A percentile compares a stretch with the other conserved stretches of the same genome.
Evolutionary conservation across 2,888 invertebrate species (phyloP).

Genomic region (Hofmannophila pseudospretella): DNA sequence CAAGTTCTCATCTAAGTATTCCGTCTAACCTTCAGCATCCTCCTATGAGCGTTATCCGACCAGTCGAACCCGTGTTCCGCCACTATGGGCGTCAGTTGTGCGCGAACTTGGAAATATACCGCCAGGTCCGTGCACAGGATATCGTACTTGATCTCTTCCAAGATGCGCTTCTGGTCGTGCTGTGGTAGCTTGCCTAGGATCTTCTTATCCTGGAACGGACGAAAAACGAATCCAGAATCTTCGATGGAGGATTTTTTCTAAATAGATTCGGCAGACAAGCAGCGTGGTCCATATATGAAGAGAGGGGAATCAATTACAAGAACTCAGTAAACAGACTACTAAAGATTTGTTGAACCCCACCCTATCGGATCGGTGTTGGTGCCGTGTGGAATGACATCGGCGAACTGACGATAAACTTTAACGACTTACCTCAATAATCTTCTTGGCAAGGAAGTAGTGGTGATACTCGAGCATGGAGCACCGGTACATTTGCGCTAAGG

Average conservation of each 20-base stretch:
- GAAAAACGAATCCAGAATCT: too few species aligned
- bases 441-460: conserved; percentile 76
- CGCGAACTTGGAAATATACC: conserved; percentile 73
- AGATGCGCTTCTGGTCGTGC: conserved; percentile 52
- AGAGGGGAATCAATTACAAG: too few species aligned
- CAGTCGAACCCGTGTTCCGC: conserved; percentile 69
- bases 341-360: too few species aligned
- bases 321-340: too few species aligned
- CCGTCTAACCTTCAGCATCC: conserved; percentile 69
- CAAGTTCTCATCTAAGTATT: neutral
- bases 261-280: too few species aligned
- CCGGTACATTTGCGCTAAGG: conserved; percentile 73
- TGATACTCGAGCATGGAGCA: conserved; percentile 79
- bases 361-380: too few species aligned
- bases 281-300: too few species aligned
- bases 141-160: conserved; percentile 73
- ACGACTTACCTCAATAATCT: conserved; percentile 77
- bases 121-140: conserved; percentile 80
- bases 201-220: conserved; percentile 73
- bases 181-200: conserved; percentile 59
- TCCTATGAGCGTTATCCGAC: conserved; percentile 63
- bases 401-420: conserved; percentile 1
- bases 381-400: neutral
- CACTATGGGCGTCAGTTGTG: conserved; percentile 70
- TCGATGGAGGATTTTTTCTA: too few species aligned